These are phyloP conservation scores for Glaucomys volans DNA, from an alignment of 2,113 vertebrate species.

Conservation along the genomic window DNA sequence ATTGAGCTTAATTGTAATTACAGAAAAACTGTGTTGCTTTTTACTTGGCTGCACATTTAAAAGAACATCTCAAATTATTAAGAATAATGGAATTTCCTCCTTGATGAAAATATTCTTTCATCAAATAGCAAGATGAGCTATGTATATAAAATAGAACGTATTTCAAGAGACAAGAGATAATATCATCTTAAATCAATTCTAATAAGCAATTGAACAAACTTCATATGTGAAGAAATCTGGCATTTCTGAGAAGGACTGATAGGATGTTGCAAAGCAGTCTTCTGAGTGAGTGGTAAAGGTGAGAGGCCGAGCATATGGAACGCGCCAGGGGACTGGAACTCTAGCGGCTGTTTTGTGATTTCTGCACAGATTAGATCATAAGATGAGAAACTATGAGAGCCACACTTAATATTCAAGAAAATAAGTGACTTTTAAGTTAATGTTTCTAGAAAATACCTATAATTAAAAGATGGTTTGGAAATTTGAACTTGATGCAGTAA, in stretches of 20 bases:
- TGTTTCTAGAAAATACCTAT: constrained; percentile 26
- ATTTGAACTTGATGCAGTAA: constrained; percentile 33
- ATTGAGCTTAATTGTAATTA: constrained; percentile 19
- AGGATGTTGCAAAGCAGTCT: not conserved
- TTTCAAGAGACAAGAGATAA: not conserved
- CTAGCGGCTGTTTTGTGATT: not conserved
- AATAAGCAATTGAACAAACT: not conserved
- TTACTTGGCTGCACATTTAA: constrained; percentile 51
- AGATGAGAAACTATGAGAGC: not conserved
- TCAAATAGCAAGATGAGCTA: not conserved
- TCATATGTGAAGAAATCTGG: not conserved
- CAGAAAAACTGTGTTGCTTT: constrained; percentile 7
- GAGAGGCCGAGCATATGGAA: not conserved
- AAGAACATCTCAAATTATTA: constrained; percentile 44
- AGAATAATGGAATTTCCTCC: constrained; percentile 25
- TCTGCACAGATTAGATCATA: not conserved
- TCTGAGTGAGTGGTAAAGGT: not conserved
- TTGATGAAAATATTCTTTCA: constrained; percentile 16
- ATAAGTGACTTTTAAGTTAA: not conserved
- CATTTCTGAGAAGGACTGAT: not conserved
- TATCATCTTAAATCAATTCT: not conserved
- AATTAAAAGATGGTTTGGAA: constrained; percentile 44
- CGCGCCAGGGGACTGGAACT: not conserved
- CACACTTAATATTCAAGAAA: not conserved
- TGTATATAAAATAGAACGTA: not conserved